Conservation (phyloP, 2,888 invertebrate species). For the Eulithis prunata region DNA sequence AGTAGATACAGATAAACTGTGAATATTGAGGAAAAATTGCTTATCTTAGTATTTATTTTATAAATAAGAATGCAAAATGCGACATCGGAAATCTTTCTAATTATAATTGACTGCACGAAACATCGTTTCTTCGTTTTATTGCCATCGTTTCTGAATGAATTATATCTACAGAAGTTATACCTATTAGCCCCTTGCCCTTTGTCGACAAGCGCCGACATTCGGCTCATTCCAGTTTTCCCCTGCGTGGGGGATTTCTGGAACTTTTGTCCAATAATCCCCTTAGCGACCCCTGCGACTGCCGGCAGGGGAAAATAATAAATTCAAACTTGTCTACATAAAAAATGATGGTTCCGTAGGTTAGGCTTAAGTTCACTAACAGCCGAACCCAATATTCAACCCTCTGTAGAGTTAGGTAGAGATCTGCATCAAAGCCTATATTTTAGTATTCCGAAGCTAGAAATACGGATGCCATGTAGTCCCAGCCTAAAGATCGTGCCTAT, state of each 20-base stretch:
- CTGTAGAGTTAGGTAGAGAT: no score
- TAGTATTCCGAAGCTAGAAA: no score
- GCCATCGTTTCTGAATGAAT: constrained; percentile 43
- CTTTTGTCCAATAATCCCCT: no score
- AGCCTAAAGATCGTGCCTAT: no score
- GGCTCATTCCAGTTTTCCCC: no score
- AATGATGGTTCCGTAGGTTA: not conserved
- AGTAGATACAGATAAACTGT: constrained; percentile 3
- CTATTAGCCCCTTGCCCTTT: constrained; percentile 18
- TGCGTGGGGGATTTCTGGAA: no score
- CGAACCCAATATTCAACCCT: no score
- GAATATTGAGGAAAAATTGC: constrained; percentile 14
- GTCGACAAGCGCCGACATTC: constrained; percentile 10
- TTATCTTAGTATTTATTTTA: constrained; percentile 38
- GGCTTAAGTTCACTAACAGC: not conserved
- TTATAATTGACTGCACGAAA: constrained; percentile 56
- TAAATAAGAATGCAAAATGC: constrained; percentile 43
- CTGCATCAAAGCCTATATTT: no score
- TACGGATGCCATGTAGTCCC: no score
- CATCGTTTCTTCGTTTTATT: constrained; percentile 48
- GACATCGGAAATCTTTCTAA: constrained; percentile 40
- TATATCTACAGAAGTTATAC: constrained; percentile 31
- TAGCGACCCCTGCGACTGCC: no score
- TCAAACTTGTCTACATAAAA: no score
- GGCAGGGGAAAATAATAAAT: no score